Evolutionary conservation across 2,888 invertebrate genomes (phyloP), one percentile per base, ranked within the genome.

Genomic region (Euzophera pinguis): DNA sequence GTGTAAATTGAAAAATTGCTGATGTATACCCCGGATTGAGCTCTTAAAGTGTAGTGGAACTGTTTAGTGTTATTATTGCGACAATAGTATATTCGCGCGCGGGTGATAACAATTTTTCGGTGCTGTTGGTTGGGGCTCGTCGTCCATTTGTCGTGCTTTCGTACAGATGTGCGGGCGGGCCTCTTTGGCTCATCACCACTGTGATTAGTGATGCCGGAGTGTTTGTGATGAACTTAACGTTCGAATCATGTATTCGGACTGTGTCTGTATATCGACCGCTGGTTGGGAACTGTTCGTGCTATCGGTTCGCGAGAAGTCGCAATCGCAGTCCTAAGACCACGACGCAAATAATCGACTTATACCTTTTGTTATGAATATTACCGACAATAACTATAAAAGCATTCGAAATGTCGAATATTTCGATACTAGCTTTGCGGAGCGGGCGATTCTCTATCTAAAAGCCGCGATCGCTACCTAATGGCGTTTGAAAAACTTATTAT

Each of bases 1-100:
- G 65, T 64, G 71, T 71, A 82, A 83, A 81, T 78, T 75, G 78
- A 78, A 81, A 82, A 78, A 78, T 74, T 73, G 64, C 62, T 63
- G 62, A 68, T 66, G 65, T 67, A 45, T 53, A 55, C 50, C 34
- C 35, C 51, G 47, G 53, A 58, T 55, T 52, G 58, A 64, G 61
- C 60, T 58, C 55, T 56, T 55, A 61, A 62, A 65, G 60, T 65
- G 63, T 55, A 52, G 41, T 56, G 51, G 59, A 53, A 52, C 34
- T 34, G 54, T 50, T 55, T 29, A 42, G 53, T 52, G 54, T 52
- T 51, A 42, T 50, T 45, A 45, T 12, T 10, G 14, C 32, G 52
- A 50, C 54, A 52, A 61, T 39, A 22, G 17, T 29, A 14, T 45
- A 48, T 50, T 47, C 14, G 22, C 55, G 51, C 48, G 52, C 47